Percentiles rank a stretch among this genome's conserved stretches.
phyloP scores from a whole-genome alignment of 1,140 invertebrate genomes.

The Tyrophagus putrescentiae region DNA sequence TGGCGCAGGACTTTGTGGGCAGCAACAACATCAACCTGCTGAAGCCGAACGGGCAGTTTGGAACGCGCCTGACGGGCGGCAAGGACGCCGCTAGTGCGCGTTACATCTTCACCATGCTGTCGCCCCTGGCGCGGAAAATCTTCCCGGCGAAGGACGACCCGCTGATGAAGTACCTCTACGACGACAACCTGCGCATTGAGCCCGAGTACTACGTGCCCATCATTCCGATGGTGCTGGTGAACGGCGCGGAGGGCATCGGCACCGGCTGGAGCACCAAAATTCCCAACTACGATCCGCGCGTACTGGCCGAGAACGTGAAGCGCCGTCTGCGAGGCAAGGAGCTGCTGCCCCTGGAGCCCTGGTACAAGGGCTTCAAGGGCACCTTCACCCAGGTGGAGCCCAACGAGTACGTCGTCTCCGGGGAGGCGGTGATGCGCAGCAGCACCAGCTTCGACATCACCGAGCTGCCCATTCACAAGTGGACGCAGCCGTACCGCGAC shows the following conservation, averaged over 20 bases:
- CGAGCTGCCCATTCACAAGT: constrained; percentile 78
- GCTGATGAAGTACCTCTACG: constrained; percentile 67
- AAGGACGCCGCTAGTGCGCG: constrained; percentile 85
- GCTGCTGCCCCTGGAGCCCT: constrained; percentile 61
- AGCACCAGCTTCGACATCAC: constrained; percentile 76
- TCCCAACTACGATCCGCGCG: constrained; percentile 85
- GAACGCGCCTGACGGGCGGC: constrained; percentile 48
- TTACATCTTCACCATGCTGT: constrained; percentile 91
- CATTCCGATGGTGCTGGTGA: constrained; percentile 90
- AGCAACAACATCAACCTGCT: constrained; percentile 96
- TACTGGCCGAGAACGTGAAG: constrained; percentile 71
- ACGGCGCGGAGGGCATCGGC: constrained; percentile 94
- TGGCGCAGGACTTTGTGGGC: constrained; percentile 96
- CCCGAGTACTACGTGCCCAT: constrained; percentile 86
- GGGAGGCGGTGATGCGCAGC: constrained; percentile 65
- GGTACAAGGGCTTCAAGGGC: constrained; percentile 84
- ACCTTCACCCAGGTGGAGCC: constrained; percentile 56
- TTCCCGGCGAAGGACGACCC: constrained; percentile 82
- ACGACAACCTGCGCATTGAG: constrained; percentile 89
- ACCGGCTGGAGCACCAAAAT: constrained; percentile 98
- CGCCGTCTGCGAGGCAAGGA: constrained; percentile 67
- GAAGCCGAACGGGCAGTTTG: constrained; percentile 91
- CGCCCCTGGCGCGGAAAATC: constrained; percentile 61
- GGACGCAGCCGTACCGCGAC: constrained; percentile 96
- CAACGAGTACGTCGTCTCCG: constrained; percentile 60